Evolutionary conservation across 1,140 invertebrate species (phyloP).

Genomic region (Eubasilissa regina): DNA sequence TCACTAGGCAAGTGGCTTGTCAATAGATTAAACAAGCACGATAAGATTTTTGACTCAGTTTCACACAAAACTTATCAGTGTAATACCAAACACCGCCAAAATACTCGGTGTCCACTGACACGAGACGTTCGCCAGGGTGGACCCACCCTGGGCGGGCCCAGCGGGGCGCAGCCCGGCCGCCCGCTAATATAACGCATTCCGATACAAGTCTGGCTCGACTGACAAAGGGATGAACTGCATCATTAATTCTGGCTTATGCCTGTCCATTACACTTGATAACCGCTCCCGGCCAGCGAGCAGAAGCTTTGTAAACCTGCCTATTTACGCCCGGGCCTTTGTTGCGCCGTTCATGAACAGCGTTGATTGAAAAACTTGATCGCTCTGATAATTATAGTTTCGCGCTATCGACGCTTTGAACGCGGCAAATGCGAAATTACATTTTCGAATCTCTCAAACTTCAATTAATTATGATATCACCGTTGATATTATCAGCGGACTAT

Average conservation of each 20-base stretch:
- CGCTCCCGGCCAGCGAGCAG: constrained; percentile 5
- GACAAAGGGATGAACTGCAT: constrained; percentile 61
- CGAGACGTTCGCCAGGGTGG: neutral
- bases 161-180: constrained; percentile 27
- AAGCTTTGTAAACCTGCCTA: constrained; percentile 3
- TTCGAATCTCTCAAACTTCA: no score
- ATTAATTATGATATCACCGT: no score
- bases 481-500: no score
- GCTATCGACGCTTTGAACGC: neutral
- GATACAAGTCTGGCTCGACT: constrained; percentile 49
- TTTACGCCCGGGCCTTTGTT: neutral
- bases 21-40: no score
- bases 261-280: constrained; percentile 57
- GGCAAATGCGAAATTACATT: no score
- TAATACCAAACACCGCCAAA: no score
- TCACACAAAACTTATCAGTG: no score
- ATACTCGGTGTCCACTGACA: no score
- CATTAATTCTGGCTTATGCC: constrained; percentile 60
- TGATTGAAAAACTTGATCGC: constrained; percentile 34
- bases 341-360: neutral
- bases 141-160: neutral
- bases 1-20: no score
- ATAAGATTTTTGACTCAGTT: no score
- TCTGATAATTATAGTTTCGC: neutral
- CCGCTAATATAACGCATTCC: constrained; percentile 60